Base-by-base conservation (phyloP, 2,888 invertebrate genomes). In the Oxyscelio sp. region DNA sequence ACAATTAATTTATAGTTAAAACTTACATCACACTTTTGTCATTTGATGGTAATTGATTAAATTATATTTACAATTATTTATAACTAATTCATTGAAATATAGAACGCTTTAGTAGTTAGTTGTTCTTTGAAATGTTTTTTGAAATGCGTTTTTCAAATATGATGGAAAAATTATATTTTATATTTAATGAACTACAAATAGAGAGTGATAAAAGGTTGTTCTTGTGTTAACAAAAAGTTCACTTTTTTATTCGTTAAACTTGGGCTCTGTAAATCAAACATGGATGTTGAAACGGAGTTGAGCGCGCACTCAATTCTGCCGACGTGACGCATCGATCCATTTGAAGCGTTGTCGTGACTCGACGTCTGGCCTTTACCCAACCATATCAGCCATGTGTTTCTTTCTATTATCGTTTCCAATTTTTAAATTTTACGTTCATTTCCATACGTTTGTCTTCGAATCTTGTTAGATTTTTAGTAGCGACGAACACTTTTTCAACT, bases 241-340 rank as follows among this genome's bases (percentile, higher is more conserved):
- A 48, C 24, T 40, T 83, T 75, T 86, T 85, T 86, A 83, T 85
- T 87, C 82, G 80, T 84, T 88, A 84, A 87, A 84, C 84, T 85
- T 88, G 84, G 80, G 79, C 85, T 85, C 77, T 85, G 87, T 89
- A 89, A 91, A 91, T 90, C 88, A 89, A 82, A 87, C 89, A 87
- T 91, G 89, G 89, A 90, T 90, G 90, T 90, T 89, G 87, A 90
- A 89, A 87, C 83, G 83, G 89, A 89, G 91, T 88, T 91, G 91
- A 90, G 90, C 92, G 92, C 89, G 80, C 85, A 81, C 83, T 89
- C 89, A 87, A 89, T 87, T 83, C 83, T 68, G 85, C 79, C 79
- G 89, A 89, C 89, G 90, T 83, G 68, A 83, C 89, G 90, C 90
- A 91, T 92, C 92, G 92, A 92, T 92, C 91, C 91, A 85, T 81